A percentile compares a stretch with the other conserved stretches of the same genome.
Evolutionary conservation across 2,113 vertebrate species (phyloP).

Genomic region (Brienomyrus longianalis): DNA sequence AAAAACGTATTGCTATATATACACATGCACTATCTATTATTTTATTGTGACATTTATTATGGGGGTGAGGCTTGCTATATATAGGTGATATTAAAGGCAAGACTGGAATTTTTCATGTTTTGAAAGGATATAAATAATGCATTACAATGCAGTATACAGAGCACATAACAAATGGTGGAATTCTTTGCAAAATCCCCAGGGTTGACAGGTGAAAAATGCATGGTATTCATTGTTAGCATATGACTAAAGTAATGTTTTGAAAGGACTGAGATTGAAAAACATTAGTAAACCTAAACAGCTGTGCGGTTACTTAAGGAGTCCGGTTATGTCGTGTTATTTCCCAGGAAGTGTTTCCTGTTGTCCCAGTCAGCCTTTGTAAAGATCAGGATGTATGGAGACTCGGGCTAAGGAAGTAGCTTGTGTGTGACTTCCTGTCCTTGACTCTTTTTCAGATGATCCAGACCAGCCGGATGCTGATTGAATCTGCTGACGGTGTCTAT

Average conservation of each 20-base stretch:
- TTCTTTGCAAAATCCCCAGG: neutral
- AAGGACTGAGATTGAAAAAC: neutral
- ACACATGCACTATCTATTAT: neutral
- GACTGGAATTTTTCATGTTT: neutral
- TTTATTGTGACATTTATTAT: neutral
- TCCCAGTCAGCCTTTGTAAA: neutral
- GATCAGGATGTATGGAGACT: neutral
- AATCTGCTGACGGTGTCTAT: slow-evolving; percentile 75
- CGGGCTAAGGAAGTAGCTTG: slow-evolving; percentile 7
- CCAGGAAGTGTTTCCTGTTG: slow-evolving; percentile 3
- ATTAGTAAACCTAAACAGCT: neutral
- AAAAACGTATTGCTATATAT: too few relatives aligned
- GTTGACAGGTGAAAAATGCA: neutral
- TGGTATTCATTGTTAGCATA: neutral
- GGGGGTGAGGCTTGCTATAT: neutral
- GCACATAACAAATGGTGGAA: neutral
- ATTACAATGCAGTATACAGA: neutral
- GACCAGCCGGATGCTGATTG: slow-evolving; percentile 81
- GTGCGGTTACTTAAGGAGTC: neutral
- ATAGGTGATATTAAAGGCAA: neutral
- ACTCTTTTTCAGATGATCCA: slow-evolving; percentile 74
- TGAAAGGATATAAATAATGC: neutral
- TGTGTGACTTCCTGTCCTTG: slow-evolving; percentile 25
- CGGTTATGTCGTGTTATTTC: neutral
- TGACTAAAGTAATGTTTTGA: slow-evolving; percentile 8